A percentile compares a stretch with the other conserved stretches of the same genome.
Evolutionary conservation across 2,113 vertebrate genomes (phyloP).

Genomic region (Alectura lathami): DNA sequence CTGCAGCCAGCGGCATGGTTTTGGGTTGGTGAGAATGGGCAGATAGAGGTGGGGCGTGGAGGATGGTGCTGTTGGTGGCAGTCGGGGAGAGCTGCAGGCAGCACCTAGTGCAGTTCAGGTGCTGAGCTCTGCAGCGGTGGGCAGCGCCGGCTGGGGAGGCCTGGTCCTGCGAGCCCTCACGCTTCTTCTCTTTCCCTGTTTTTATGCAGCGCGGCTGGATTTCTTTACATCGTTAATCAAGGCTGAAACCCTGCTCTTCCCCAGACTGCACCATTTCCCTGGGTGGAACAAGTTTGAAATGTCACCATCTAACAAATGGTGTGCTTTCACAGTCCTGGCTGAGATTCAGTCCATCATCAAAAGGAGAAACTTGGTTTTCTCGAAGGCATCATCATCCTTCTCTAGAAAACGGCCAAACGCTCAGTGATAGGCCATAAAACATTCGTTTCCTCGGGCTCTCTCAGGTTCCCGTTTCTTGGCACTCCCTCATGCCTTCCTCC

Average conservation of each 20-base stretch:
- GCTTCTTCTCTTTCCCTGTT: background rate
- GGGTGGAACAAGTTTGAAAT: background rate
- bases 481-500: background rate
- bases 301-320: background rate
- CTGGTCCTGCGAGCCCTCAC: background rate
- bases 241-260: constrained; percentile 13
- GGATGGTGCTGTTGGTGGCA: background rate
- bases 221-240: background rate
- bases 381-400: background rate
- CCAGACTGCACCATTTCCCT: background rate
- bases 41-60: background rate
- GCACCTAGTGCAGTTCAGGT: rapidly evolving
- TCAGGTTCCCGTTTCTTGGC: constrained; percentile 1
- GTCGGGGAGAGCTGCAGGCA: background rate
- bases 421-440: constrained; percentile 38
- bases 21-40: rapidly evolving
- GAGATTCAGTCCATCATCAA: background rate
- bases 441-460: background rate
- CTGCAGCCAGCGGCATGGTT: background rate
- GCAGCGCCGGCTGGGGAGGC: background rate
- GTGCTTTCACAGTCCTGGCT: background rate
- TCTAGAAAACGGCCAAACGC: background rate
- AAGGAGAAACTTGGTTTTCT: background rate
- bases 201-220: rapidly evolving
- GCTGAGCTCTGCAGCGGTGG: rapidly evolving